phyloP scores from a whole-genome alignment of 2,113 vertebrate genomes.

The Mustela nigripes region DNA sequence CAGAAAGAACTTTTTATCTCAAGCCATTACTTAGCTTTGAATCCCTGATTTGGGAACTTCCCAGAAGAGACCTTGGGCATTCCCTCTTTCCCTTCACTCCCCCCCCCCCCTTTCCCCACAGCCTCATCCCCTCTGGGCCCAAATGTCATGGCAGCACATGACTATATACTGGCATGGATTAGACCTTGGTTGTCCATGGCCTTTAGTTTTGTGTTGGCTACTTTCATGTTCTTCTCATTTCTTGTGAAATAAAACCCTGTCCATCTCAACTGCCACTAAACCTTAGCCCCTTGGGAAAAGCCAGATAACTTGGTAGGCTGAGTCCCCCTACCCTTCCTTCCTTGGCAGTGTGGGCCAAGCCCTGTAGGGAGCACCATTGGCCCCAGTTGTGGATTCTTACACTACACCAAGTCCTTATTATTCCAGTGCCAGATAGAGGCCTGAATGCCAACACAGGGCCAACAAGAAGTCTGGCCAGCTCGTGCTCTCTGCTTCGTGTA shows the following conservation, averaged over 20 bases:
- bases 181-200: background rate
- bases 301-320: background rate
- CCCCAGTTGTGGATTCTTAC: background rate
- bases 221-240: background rate
- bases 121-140: background rate
- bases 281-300: background rate
- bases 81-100: background rate
- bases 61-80: background rate
- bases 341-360: background rate
- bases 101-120: too few relatives aligned
- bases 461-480: background rate
- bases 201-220: background rate
- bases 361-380: conserved; percentile 31
- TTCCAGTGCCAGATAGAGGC: background rate
- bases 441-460: background rate
- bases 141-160: background rate
- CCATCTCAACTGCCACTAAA: background rate
- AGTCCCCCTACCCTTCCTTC: background rate
- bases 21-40: background rate
- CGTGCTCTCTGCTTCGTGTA: background rate
- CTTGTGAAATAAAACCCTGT: background rate
- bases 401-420: background rate
- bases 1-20: background rate
- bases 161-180: background rate
- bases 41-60: background rate